Evolutionary conservation across 2,113 vertebrate species (phyloP).

Genomic region (Sakesphorus luctuosus): DNA sequence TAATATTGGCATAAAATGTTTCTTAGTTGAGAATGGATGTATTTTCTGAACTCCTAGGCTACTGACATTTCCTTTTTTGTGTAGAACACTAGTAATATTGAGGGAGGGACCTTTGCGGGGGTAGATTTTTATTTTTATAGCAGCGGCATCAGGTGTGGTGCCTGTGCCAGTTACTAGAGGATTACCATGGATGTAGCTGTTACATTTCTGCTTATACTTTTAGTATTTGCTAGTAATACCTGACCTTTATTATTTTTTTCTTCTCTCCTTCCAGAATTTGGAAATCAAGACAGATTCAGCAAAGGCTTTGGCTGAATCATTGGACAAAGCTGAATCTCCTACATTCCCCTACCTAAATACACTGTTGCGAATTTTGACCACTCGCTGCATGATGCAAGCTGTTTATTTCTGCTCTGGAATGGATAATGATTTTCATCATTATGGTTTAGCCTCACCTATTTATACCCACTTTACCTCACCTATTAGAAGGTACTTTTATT

Average conservation of each 20-base stretch:
- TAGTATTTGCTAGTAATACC: not conserved
- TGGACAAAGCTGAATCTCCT: conserved; percentile 84
- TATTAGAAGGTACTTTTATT: conserved; percentile 87
- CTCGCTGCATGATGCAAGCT: conserved; percentile 99
- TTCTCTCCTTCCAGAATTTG: conserved; percentile 75
- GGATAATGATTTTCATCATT: conserved; percentile 97
- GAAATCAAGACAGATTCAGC: conserved; percentile 90
- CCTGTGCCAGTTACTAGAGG: not conserved
- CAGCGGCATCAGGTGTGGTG: not conserved
- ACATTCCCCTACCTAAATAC: conserved; percentile 91
- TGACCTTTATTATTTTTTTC: not conserved
- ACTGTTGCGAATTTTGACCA: conserved; percentile 90
- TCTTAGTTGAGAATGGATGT: not conserved
- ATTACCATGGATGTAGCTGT: not conserved
- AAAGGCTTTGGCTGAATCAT: conserved; percentile 92
- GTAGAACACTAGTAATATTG: not conserved
- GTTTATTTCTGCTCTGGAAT: conserved; percentile 98
- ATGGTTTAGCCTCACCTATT: conserved; percentile 94
- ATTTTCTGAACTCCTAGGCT: not conserved
- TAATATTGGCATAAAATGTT: not conserved
- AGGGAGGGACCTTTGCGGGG: not conserved
- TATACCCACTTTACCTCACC: conserved; percentile 99
- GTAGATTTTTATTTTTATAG: not conserved
- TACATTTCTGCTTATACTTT: not conserved
- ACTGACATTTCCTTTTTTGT: not conserved